Conservation (phyloP, 2,113 vertebrate genomes). For the Athene noctua region DNA sequence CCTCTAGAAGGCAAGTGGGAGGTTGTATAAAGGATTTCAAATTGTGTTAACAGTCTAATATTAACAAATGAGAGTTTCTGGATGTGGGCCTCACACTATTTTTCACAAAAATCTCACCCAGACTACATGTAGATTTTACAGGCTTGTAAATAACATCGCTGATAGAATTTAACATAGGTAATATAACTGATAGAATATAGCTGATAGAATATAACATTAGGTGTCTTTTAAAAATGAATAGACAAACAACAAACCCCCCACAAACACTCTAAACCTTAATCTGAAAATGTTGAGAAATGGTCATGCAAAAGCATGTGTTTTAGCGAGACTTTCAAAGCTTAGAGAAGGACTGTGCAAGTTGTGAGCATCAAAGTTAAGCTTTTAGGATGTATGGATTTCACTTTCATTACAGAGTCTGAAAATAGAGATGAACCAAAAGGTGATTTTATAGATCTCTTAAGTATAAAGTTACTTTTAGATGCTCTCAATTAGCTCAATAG, state of each 20-base stretch:
- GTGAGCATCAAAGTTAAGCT: background rate
- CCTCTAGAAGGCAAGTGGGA: background rate
- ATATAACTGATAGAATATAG: background rate
- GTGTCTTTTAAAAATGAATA: background rate
- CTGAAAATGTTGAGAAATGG: background rate
- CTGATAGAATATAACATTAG: background rate
- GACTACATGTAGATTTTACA: background rate
- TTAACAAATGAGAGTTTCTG: background rate
- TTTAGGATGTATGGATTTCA: background rate
- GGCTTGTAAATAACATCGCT: background rate
- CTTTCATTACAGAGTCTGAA: background rate
- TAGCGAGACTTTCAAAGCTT: background rate
- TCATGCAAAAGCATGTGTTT: background rate
- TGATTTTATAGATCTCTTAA: background rate
- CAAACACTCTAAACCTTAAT: background rate
- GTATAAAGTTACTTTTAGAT: background rate
- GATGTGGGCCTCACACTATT: background rate
- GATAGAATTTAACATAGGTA: background rate
- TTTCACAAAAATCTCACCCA: background rate
- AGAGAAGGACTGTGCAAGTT: background rate
- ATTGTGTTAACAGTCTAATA: background rate
- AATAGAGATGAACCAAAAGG: background rate
- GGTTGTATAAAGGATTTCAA: background rate
- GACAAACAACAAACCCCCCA: background rate
- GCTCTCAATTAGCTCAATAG: background rate